Evolutionary conservation across 2,888 invertebrate species (phyloP), one percentile per base, ranked within the genome.

Genomic region (Lagria hirta): DNA sequence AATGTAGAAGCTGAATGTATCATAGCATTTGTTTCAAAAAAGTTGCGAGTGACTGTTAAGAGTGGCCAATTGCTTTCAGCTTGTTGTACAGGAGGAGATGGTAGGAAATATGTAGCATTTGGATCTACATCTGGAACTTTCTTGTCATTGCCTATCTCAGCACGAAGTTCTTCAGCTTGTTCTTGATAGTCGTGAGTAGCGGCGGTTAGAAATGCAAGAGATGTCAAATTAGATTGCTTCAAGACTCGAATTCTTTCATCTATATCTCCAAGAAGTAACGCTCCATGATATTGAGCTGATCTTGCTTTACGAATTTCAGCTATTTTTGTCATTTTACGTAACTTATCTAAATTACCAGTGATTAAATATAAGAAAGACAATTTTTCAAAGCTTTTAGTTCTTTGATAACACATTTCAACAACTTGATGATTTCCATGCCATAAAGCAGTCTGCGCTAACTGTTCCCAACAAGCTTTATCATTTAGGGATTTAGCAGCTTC

Each of bases 351-450:
- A 72, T 99, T 99, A 6, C 99, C 99, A 8, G 99, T 99, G 52
- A 98, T 93, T 22, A 99, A 78, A 73, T 99, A 99, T 23, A 99
- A 78, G 77, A 99, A 99, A 8, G 96, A 90, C 0, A 99, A 79
- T 73, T 97, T 97, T 72, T 99, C 98, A 70, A 99, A 99, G 76
- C 97, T 97, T 75, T 99, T 99, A 0, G 97, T 99, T 49, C 98
- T 83, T 68, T 99, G 98, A 73, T 99, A 99, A 65, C 97, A 96
- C 96, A 99, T 97, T 72, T 99, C 99, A 1, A 99, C 98, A 1
- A 89, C 88, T 75, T 91, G 91, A 45, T 62, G 62, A 65, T 91
- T 91, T n/a, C 92, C 98, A 65, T 95, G 95, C 55, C 91, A 75
- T 12, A 98, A 73, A 0, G 99, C 98, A 0, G 95, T 90, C 62